Evolutionary conservation across 2,797 vertebrate species (phyloP), one percentile per base, ranked within the genome.

Genomic region (Avahi laniger): DNA sequence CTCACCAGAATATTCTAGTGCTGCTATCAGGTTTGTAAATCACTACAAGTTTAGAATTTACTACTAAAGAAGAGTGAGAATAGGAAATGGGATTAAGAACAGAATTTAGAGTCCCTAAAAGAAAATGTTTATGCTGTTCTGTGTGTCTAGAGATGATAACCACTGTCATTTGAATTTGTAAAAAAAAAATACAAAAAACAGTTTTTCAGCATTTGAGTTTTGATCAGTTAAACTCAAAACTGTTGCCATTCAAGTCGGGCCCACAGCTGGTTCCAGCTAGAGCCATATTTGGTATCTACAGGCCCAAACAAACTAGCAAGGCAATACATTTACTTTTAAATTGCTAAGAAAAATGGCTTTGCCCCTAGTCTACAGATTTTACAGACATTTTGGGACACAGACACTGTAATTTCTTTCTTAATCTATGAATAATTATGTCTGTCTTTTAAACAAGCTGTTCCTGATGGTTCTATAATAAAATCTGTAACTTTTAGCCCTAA

Each of bases 401-500:
- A 83, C 24, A 63, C 30, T 50, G n/a, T 81, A 80, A 86, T 72
- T 50, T 92, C 69, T 91, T 88, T 75, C 75, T 92, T 91, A 67
- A 75, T 80, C 18, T 17, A 14, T 67, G 52, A 93, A 78, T 95
- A 91, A 95, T 94, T 46, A 52, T 17, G 10, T 88, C 41, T 95
- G 7, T 89, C 54, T 93, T 89, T 94, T 54, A 85, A 91, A 91
- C 38, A 85, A 79, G 41, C 7, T 93, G 4, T 78, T 87, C 12
- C 65, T 95, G 41, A 93, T 61, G 41, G 11, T 65, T 92, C 10
- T 93, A 13, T 86, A 91, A 89, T 82, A 80, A 89, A 83, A 84
- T 63, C 73, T 89, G 4, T 81, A 57, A 82, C 41, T 79, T 91
- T 67, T n/a, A 95, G 67, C 24, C 38, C 59, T 89, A n/a, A 75